Base-by-base conservation (phyloP, 92 coral and sea anemone genomes). In the Metridium senile region DNA sequence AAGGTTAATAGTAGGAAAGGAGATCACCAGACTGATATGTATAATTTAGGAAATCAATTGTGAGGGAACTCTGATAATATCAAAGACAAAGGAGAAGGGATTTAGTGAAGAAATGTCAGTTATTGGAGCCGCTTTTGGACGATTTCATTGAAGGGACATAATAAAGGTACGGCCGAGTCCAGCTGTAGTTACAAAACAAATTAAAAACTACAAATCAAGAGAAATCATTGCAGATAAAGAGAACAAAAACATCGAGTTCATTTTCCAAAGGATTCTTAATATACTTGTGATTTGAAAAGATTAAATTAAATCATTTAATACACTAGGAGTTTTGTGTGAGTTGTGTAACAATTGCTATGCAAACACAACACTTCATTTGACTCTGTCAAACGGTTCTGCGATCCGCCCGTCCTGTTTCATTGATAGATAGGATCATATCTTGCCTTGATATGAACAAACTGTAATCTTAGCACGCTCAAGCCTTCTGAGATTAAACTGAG, bases 211-310 rank as follows among this genome's bases (percentile, higher is more conserved):
- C 68, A 73, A 73, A 73, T 73, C 78, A 73, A 57, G 67, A 52
- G 26, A 62, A 73, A 73, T 73, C 78, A 73, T 56, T 27, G 49
- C 78, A 73, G 67, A 73, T 73, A 31, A 73, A 26, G n/a, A n/a
- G 78, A 58, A 73, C 78, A 73, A 73, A 73, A 73, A 62, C 78
- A 73, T 32, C 54, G 45, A 73, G 67, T 33, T 73, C 68, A 73
- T 73, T 73, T 62, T 73, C 78, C 54, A 73, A 73, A 39, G 25
- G 78, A 73, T 73, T 58, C 68, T 28, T 73, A 73, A 73, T 73
- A 58, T 58, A 46, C 78, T 73, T 73, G 78, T 73, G 78, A 73
- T 73, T 73, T 73, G 78, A 73, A 73, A 73, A 73, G 68, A 73
- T 73, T 35, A 73, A 57, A 73, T 73, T 73, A 73, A 73, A 58